These are phyloP conservation scores for Cherax destructor DNA, from an alignment of 1,140 invertebrate species.

Conservation along the genomic window DNA sequence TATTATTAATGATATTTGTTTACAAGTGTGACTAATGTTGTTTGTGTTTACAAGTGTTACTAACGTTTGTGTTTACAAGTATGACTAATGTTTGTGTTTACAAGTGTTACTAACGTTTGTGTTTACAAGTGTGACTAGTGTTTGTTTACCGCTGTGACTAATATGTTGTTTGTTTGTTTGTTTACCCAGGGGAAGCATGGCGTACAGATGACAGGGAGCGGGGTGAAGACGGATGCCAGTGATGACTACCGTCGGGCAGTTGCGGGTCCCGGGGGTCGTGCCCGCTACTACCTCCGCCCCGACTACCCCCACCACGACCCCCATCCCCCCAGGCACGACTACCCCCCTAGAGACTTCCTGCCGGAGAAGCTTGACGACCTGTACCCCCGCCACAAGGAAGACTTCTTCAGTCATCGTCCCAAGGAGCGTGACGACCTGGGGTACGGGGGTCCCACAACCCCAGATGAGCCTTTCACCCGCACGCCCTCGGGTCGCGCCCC, in stretches of 20 bases:
- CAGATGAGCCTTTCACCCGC: slow-evolving; percentile 68
- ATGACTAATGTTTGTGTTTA: too few species aligned
- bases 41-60: too few species aligned
- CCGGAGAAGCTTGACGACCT: slow-evolving; percentile 71
- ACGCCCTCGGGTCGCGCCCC: slow-evolving; percentile 56
- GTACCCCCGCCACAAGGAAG: slow-evolving; percentile 70
- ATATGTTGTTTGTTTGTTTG: not conserved
- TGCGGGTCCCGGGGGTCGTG: slow-evolving; percentile 55
- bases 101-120: not conserved
- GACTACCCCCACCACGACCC: slow-evolving; percentile 70
- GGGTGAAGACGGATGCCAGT: slow-evolving; percentile 66
- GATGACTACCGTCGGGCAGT: slow-evolving; percentile 68
- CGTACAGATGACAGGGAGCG: slow-evolving; percentile 70
- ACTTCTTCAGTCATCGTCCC: slow-evolving; percentile 67
- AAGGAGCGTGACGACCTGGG: slow-evolving; percentile 71
- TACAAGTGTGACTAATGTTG: too few species aligned
- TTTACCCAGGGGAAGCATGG: slow-evolving; percentile 70
- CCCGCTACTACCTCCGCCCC: slow-evolving; percentile 68
- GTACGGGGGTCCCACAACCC: slow-evolving; percentile 56
- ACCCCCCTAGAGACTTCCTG: slow-evolving; percentile 67
- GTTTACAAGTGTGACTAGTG: not conserved
- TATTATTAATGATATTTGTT: too few species aligned
- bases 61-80: too few species aligned
- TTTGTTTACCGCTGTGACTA: not conserved
- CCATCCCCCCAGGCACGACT: slow-evolving; percentile 64